These are phyloP conservation scores for Neocrepidodera transversa DNA, from an alignment of 2,888 invertebrate genomes.

Conservation along the genomic window DNA sequence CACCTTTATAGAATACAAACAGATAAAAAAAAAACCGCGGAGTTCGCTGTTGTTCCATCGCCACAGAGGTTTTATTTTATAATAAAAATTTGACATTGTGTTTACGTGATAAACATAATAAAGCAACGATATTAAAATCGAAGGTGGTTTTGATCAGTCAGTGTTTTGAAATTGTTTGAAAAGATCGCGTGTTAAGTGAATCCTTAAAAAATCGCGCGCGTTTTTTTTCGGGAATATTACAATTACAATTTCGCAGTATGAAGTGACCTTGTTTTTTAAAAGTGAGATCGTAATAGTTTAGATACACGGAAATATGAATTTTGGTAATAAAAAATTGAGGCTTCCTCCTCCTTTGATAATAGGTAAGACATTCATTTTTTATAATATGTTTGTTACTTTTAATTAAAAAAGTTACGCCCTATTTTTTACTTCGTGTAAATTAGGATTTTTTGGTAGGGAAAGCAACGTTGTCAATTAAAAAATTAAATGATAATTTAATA, in stretches of 20 bases:
- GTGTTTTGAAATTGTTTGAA: neutral
- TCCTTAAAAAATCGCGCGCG: neutral
- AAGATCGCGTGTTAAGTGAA: neutral
- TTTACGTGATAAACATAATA: constrained; percentile 1
- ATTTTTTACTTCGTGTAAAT: no score
- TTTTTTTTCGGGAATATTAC: neutral
- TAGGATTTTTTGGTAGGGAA: no score
- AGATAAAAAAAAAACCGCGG: neutral
- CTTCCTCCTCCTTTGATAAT: constrained; percentile 18
- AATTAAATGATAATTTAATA: no score
- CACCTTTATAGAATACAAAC: neutral
- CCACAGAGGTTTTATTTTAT: neutral
- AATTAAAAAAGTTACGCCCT: no score
- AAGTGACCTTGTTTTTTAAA: neutral
- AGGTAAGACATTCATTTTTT: constrained; percentile 9
- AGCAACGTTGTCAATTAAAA: no score
- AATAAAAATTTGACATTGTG: constrained; percentile 2
- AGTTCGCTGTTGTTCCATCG: neutral
- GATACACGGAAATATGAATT: constrained; percentile 1
- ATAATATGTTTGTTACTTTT: no score
- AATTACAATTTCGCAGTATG: neutral
- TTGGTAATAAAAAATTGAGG: neutral
- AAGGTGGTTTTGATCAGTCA: constrained; percentile 13
- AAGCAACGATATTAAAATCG: constrained; percentile 1
- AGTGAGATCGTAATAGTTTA: no score